Evolutionary conservation across 2,888 invertebrate species (phyloP).

Genomic region (Chymomyza amoena): DNA sequence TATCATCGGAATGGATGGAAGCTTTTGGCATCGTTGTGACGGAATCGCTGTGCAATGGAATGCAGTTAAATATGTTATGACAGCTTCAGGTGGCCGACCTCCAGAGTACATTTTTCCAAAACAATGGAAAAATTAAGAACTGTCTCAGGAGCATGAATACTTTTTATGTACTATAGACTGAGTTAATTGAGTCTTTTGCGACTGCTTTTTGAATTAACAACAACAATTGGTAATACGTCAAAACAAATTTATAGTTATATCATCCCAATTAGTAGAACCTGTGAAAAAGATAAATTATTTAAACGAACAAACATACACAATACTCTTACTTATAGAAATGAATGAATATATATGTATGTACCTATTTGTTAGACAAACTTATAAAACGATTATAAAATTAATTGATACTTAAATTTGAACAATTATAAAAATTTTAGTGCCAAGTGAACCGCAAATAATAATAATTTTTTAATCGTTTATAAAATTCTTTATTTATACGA

Average conservation of each 20-base stretch:
- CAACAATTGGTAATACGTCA: slow-evolving; percentile 66
- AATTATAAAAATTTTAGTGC: neutral
- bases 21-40: neutral
- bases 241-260: slow-evolving; percentile 56
- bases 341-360: neutral
- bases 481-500: slow-evolving; percentile 33
- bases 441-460: slow-evolving; percentile 50
- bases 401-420: slow-evolving; percentile 56
- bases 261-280: slow-evolving; percentile 24
- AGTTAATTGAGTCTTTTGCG: neutral
- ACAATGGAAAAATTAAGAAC: slow-evolving; percentile 30
- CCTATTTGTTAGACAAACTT: slow-evolving; percentile 19
- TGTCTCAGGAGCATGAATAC: neutral
- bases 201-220: slow-evolving; percentile 42
- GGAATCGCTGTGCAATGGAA: neutral
- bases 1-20: neutral
- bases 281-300: slow-evolving; percentile 3
- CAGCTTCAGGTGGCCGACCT: neutral
- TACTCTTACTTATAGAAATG: neutral
- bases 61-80: neutral
- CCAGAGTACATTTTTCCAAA: neutral
- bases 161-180: neutral
- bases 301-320: neutral
- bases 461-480: slow-evolving; percentile 73
- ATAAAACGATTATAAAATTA: slow-evolving; percentile 34